Evolutionary conservation across 2,797 vertebrate species (phyloP), one percentile per base, ranked within the genome.

Genomic region (Margarornis squamiger): DNA sequence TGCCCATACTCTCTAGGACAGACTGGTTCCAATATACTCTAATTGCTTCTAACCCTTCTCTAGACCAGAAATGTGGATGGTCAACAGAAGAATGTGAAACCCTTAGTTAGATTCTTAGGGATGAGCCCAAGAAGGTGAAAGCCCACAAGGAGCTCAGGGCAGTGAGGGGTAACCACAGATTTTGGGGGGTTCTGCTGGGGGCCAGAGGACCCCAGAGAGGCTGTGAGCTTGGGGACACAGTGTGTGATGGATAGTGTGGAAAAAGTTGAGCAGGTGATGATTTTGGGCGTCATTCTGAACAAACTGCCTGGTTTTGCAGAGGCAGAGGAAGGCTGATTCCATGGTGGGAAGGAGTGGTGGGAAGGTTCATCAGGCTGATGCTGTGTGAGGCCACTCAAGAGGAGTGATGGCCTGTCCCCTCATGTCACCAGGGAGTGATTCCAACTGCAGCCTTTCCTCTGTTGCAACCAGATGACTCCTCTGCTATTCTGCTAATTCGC

Each of bases 341-440:
- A 0, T 46, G 67, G 14, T 0, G 43, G 43, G 43, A 43, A 0
- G 12, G 22, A 52, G 2, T 51, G 58, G 12, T 0, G 0, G 9
- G 20, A 52, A 3, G 1, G 14, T 24, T 32, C 13, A 1, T 5
- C n/a, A 48, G 32, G 58, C 29, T 83, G 48, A 14, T 67, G 58
- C 72, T 52, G 13, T 10, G 58, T 11, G 11, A 49, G 32, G 55
- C 72, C 48, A 23, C 70, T 71, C 6, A 10, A 17, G 38, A n/a
- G 32, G 12, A 62, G 55, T 1, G 29, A 23, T 4, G 6, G 14
- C 17, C 9, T 3, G 23, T 18, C 24, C 57, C 46, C 51, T 30
- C 4, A 2, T n/a, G 20, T 58, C 48, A 19, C 52, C 71, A 45
- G 62, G 46, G 57, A 71, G 62, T 2, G 29, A 29, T 74, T 62